A percentile compares a stretch with the other conserved stretches of the same genome.
Evolutionary conservation across 2,113 vertebrate species (phyloP).

Genomic region (Dicentrarchus labrax): DNA sequence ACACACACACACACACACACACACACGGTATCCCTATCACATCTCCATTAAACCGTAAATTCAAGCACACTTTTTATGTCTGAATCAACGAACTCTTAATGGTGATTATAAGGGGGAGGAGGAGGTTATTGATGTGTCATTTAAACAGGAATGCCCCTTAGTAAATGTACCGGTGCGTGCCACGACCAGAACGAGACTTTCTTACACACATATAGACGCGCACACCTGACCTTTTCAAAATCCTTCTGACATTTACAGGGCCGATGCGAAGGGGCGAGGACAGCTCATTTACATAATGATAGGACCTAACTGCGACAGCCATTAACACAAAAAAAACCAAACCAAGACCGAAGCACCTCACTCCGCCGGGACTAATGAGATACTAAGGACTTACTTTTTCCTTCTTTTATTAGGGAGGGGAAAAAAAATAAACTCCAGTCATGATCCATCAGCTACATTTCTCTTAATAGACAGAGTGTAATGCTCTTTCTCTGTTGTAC

Average conservation of each 20-base stretch:
- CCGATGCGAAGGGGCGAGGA: constrained; percentile 62
- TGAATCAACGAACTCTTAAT: constrained; percentile 66
- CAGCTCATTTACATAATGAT: constrained; percentile 79
- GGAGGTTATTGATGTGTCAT: constrained; percentile 59
- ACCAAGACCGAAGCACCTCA: constrained; percentile 37
- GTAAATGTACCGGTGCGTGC: constrained; percentile 6
- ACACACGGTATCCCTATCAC: constrained; percentile 13
- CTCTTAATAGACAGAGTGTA: constrained; percentile 59
- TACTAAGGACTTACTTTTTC: constrained; percentile 65
- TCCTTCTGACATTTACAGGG: constrained; percentile 79
- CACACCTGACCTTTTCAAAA: constrained; percentile 79
- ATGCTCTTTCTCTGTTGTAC: constrained; percentile 41
- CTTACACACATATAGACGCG: constrained; percentile 47
- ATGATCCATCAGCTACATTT: constrained; percentile 69
- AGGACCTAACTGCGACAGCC: constrained; percentile 58
- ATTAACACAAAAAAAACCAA: constrained; percentile 68
- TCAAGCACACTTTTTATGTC: constrained; percentile 62
- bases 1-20: constrained; percentile 16
- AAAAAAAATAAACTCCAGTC: constrained; percentile 36
- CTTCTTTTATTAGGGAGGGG: constrained; percentile 46
- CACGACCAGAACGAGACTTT: constrained; percentile 7
- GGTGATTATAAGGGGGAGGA: constrained; percentile 44
- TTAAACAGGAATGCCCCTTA: constrained; percentile 52
- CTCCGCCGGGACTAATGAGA: constrained; percentile 71
- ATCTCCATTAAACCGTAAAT: constrained; percentile 62